A percentile compares a stretch with the other conserved stretches of the same genome.
These are phyloP conservation scores for Amblyopsis hoosieri DNA, from an alignment of 2,797 vertebrate species.

Conservation along the genomic window DNA sequence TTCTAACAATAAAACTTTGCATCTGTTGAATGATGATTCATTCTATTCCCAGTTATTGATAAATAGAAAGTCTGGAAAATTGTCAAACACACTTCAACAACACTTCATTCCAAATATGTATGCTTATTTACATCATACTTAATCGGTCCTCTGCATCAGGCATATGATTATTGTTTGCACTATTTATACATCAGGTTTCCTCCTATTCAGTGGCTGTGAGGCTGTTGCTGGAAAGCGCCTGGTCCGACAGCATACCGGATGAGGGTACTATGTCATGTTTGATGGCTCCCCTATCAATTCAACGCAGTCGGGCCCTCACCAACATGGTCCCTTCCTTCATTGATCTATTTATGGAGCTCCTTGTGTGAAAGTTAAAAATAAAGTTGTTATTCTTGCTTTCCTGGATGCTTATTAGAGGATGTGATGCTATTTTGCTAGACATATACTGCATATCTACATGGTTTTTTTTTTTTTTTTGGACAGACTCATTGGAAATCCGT, in stretches of 20 bases:
- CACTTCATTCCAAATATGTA: conserved; percentile 13
- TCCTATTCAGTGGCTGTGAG: conserved; percentile 43
- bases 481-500: too few relatives aligned
- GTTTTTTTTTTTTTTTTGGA: too few relatives aligned
- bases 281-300: conserved; percentile 31
- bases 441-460: too few relatives aligned
- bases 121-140: conserved; percentile 41
- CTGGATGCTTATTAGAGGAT: conserved; percentile 10
- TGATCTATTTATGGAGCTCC: conserved; percentile 30
- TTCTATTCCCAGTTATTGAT: too few relatives aligned
- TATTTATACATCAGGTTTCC: conserved; percentile 57
- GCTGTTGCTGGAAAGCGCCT: conserved; percentile 22
- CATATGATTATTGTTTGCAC: background rate
- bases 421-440: conserved; percentile 2
- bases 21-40: too few relatives aligned
- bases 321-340: conserved; percentile 18
- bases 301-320: conserved; percentile 15
- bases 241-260: conserved; percentile 12
- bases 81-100: too few relatives aligned
- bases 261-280: conserved; percentile 47
- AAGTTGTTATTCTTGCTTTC: conserved; percentile 10
- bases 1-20: too few relatives aligned
- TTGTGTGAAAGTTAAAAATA: conserved; percentile 32
- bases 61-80: too few relatives aligned
- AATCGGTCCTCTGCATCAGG: conserved; percentile 32